Percentiles rank a stretch among this genome's conserved stretches.
Evolutionary conservation across 2,888 invertebrate species (phyloP).

Genomic region (Pherbina coryleti): DNA sequence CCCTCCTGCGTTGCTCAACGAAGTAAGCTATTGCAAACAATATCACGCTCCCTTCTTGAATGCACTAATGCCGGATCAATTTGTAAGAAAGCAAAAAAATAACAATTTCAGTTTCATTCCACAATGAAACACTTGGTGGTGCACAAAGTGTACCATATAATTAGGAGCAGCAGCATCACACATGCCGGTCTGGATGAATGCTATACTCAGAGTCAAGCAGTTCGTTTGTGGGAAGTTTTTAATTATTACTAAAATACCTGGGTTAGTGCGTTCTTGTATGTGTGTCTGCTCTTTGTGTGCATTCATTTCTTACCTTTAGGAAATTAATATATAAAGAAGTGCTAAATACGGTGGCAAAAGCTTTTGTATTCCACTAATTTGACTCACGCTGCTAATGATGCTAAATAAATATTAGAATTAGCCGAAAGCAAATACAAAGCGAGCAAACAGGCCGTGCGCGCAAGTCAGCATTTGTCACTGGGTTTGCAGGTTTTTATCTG

Average conservation of each 20-base stretch:
- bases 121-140: slow-evolving; percentile 46
- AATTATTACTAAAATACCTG: not conserved
- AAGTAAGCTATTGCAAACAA: not conserved
- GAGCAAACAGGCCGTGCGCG: slow-evolving; percentile 46
- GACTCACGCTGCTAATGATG: slow-evolving; percentile 64
- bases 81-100: slow-evolving; percentile 45
- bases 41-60: slow-evolving; percentile 31
- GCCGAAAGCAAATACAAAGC: slow-evolving; percentile 49
- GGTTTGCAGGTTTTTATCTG: slow-evolving; percentile 41
- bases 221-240: slow-evolving; percentile 26
- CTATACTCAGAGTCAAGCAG: not conserved
- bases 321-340: slow-evolving; percentile 21
- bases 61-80: slow-evolving; percentile 53
- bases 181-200: not conserved
- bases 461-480: slow-evolving; percentile 32
- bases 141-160: slow-evolving; percentile 23
- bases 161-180: slow-evolving; percentile 31
- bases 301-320: not conserved
- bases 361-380: slow-evolving; percentile 50
- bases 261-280: slow-evolving; percentile 27
- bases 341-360: slow-evolving; percentile 51
- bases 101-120: slow-evolving; percentile 47
- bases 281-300: not conserved
- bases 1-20: not conserved
- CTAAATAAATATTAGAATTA: slow-evolving; percentile 59